phyloP scores from a whole-genome alignment of 2,113 vertebrate species.

The Hipposideros armiger region DNA sequence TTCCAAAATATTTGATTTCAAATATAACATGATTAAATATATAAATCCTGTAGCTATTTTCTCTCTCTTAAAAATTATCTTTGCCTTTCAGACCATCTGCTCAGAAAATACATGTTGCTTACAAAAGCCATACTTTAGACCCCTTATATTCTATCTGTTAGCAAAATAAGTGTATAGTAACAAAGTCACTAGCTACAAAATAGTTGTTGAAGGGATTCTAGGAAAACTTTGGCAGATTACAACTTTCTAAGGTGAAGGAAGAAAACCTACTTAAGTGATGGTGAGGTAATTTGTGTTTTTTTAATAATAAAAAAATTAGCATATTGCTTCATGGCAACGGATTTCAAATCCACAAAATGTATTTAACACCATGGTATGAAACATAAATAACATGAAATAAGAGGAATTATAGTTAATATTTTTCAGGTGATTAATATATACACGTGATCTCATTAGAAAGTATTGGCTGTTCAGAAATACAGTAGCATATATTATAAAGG shows the following conservation, averaged over 20 bases:
- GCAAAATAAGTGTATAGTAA: not conserved
- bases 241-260: not conserved
- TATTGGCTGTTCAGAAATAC: not conserved
- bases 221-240: not conserved
- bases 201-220: not conserved
- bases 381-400: not conserved
- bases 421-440: not conserved
- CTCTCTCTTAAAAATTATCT: not conserved
- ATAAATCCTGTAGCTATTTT: slow-evolving; percentile 21
- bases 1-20: slow-evolving; percentile 5
- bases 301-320: not conserved
- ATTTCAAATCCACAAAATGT: not conserved
- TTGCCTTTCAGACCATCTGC: not conserved
- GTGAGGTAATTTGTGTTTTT: not conserved
- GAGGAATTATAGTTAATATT: not conserved
- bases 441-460: not conserved
- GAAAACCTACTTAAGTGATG: not conserved
- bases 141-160: not conserved
- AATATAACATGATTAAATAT: slow-evolving; percentile 16
- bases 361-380: not conserved
- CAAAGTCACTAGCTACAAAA: not conserved
- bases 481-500: not conserved
- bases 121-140: not conserved
- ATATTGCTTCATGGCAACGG: not conserved
- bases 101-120: slow-evolving; percentile 36